These are phyloP conservation scores for Tokudaia muenninki DNA, from an alignment of 2,797 vertebrate genomes.

Conservation along the genomic window DNA sequence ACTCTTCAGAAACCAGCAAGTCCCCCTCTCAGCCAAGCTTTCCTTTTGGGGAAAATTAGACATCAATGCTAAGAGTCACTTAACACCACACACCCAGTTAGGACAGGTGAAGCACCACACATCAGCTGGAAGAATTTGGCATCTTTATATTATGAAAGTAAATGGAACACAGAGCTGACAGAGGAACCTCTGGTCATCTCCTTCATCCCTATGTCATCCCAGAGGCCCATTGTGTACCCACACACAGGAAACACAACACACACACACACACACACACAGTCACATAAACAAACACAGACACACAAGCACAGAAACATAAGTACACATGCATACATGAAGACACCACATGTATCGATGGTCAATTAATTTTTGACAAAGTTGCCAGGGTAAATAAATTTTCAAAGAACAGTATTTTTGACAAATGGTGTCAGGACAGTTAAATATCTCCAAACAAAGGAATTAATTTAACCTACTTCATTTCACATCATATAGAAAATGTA, in stretches of 20 bases:
- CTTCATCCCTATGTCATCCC: background rate
- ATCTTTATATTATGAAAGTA: background rate
- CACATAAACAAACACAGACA: background rate
- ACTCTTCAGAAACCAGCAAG: slow-evolving; percentile 59
- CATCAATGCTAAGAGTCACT: slow-evolving; percentile 22
- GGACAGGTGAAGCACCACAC: background rate
- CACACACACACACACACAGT: background rate
- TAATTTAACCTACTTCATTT: background rate
- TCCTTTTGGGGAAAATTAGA: background rate
- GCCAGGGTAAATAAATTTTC: background rate
- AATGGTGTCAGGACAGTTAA: background rate
- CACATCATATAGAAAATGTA: background rate
- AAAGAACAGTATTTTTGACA: background rate
- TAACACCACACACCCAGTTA: background rate
- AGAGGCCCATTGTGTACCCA: background rate
- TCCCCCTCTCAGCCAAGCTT: background rate
- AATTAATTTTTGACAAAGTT: background rate
- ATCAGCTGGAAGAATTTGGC: background rate
- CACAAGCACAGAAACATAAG: background rate
- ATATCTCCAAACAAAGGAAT: slow-evolving; percentile 7
- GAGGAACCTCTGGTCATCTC: background rate
- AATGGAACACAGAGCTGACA: background rate
- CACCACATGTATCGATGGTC: background rate
- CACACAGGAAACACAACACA: background rate
- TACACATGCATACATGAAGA: background rate